Percentiles rank a stretch among this genome's conserved stretches.
Evolutionary conservation across 2,888 invertebrate genomes (phyloP).

Genomic region (Platerodrilus igneus): DNA sequence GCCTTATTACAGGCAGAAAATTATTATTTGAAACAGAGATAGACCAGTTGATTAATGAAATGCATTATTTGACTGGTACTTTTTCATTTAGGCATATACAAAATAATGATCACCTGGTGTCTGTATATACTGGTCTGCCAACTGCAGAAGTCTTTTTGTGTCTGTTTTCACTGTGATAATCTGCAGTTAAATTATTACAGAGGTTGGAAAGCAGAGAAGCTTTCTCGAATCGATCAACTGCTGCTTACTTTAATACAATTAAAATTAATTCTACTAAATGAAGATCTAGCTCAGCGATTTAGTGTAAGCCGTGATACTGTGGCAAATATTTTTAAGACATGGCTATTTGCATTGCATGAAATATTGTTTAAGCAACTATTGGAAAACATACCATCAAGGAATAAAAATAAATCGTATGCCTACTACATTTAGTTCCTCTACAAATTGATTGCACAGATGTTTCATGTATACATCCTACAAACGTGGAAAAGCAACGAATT

Average conservation of each 20-base stretch:
- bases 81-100: slow-evolving; percentile 24
- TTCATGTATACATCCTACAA: background rate
- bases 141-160: slow-evolving; percentile 3
- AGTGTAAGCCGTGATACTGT: too few species aligned
- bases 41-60: too few species aligned
- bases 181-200: slow-evolving; percentile 20
- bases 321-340: too few species aligned
- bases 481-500: slow-evolving; percentile 2
- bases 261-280: slow-evolving; percentile 23
- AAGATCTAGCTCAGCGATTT: slow-evolving; percentile 25
- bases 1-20: too few species aligned
- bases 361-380: too few species aligned
- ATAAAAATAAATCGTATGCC: too few species aligned
- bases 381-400: too few species aligned
- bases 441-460: slow-evolving; percentile 21
- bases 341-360: too few species aligned
- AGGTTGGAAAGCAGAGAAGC: slow-evolving; percentile 17
- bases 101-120: slow-evolving; percentile 17
- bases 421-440: too few species aligned
- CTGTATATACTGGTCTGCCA: slow-evolving; percentile 24
- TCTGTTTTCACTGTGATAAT: slow-evolving; percentile 1
- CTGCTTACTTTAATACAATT: slow-evolving; percentile 26
- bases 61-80: slow-evolving; percentile 12
- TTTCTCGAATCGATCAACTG: slow-evolving; percentile 19
- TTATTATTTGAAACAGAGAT: too few species aligned